Base-by-base conservation (phyloP, 1,140 invertebrate species). In the Macrosteles quadrilineatus region DNA sequence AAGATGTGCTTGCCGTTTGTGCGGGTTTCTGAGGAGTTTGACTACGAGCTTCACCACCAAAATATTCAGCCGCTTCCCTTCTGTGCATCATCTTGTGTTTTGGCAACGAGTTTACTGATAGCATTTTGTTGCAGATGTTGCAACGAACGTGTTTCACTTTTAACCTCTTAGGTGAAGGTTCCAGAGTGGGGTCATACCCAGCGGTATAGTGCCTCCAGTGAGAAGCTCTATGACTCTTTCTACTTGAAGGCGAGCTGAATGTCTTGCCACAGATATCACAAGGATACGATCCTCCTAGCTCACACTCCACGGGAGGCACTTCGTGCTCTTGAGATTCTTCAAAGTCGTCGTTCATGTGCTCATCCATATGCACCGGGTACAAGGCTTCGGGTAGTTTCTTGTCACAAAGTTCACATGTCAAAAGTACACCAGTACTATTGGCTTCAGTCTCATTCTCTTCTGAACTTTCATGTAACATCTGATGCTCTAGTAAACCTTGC, bases 191-290 rank as follows among this genome's bases (percentile, higher is more conserved):
- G 11, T 4, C 55, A 72, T 84, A 83, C 6, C 82, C 83, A 0
- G 80, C 83, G 1, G 85, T 79, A 23, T 84, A 78, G 74, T 87
- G 87, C 84, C 86, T 36, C 32, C 32, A 36, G 32, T 36, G 32
- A 36, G 32, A 87, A 0, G 86, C 85, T 19, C 83, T 81, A 73
- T 88, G 87, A 70, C 85, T 87, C 64, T 86, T 85, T 47, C 87
- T 72, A 0, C 81, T 82, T 0, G 74, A 73, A 30, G 79, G 78
- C 21, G 82, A 79, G 0, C 82, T 81, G 70, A 87, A 87, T 1
- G 78, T 79, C 77, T 87, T 87, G 1, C 83, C 83, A 68, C 86
- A 88, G 64, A 87, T 82, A 72, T 87, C 83, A 71, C 87, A 87
- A 0, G 80, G 81, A 53, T 83, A 83, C 29, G 81, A 80, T 27